Conservation (phyloP, 2,113 vertebrate genomes). For the Morone saxatilis region DNA sequence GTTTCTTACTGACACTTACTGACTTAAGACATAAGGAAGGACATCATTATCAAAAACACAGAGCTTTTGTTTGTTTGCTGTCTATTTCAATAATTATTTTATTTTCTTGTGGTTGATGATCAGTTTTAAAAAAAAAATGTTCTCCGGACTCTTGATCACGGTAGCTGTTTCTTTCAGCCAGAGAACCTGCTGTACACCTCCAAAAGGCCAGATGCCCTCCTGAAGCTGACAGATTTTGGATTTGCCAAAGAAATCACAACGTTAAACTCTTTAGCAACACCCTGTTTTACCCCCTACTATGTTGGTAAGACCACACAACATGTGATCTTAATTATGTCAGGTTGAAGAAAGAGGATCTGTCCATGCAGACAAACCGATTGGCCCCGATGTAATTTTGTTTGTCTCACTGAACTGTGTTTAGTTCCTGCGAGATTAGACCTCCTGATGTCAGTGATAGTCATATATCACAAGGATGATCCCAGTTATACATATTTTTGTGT, state of each 20-base stretch:
- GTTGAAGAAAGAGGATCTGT: neutral
- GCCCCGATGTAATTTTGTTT: neutral
- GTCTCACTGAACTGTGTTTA: neutral
- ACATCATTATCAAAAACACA: too few species aligned
- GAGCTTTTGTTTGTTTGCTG: too few species aligned
- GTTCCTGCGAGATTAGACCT: neutral
- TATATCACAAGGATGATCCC: neutral
- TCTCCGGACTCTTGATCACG: neutral
- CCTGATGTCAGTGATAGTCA: neutral
- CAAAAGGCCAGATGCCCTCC: constrained; percentile 88
- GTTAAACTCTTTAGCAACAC: constrained; percentile 93
- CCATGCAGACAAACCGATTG: neutral
- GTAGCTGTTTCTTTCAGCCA: constrained; percentile 79
- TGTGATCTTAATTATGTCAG: neutral
- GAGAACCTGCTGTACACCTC: constrained; percentile 94
- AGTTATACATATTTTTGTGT: neutral
- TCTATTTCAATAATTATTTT: too few species aligned
- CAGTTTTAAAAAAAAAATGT: neutral
- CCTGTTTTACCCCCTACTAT: constrained; percentile 94
- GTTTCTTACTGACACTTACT: too few species aligned
- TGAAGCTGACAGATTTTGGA: constrained; percentile 96
- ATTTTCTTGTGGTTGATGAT: too few species aligned
- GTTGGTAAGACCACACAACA: constrained; percentile 86
- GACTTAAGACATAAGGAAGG: too few species aligned
- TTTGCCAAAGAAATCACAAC: constrained; percentile 95